A percentile compares a stretch with the other conserved stretches of the same genome.
Evolutionary conservation across 2,888 invertebrate species (phyloP).

Genomic region (Sminthurides aquaticus): DNA sequence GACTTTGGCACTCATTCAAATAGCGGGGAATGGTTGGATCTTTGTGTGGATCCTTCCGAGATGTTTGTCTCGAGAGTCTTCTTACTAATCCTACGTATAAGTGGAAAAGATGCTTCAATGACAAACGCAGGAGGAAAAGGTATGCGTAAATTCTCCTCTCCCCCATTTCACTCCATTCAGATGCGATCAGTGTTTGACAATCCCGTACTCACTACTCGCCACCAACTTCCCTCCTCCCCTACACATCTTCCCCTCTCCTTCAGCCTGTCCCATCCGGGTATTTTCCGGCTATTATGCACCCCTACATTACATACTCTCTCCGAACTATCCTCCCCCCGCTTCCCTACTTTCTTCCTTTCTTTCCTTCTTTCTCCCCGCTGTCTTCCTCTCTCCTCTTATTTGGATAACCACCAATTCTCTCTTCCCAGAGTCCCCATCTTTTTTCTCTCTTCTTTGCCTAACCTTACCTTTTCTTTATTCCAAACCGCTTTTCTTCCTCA

Average conservation of each 20-base stretch:
- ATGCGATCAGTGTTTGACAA: neutral
- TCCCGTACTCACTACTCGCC: neutral
- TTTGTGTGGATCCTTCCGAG: too few relatives aligned
- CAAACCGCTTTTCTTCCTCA: too few relatives aligned
- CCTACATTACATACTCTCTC: too few relatives aligned
- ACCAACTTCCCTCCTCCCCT: neutral
- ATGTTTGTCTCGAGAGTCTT: neutral
- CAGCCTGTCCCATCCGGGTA: too few relatives aligned
- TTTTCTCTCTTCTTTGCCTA: too few relatives aligned
- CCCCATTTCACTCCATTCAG: neutral
- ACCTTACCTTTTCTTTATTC: too few relatives aligned
- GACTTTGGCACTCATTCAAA: constrained; percentile 27
- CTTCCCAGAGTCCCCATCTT: too few relatives aligned
- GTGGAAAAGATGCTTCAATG: constrained; percentile 5
- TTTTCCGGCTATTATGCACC: too few relatives aligned
- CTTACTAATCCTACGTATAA: constrained; percentile 3
- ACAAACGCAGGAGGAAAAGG: neutral
- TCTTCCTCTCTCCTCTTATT: neutral
- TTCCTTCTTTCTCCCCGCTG: neutral
- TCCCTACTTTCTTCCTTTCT: neutral
- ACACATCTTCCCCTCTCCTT: neutral
- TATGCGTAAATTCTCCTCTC: neutral
- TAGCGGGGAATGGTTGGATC: constrained; percentile 10
- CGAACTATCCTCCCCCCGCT: neutral
- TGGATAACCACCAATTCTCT: neutral